phyloP scores from a whole-genome alignment of 2,888 invertebrate genomes.

The Azorinus chamasolen region DNA sequence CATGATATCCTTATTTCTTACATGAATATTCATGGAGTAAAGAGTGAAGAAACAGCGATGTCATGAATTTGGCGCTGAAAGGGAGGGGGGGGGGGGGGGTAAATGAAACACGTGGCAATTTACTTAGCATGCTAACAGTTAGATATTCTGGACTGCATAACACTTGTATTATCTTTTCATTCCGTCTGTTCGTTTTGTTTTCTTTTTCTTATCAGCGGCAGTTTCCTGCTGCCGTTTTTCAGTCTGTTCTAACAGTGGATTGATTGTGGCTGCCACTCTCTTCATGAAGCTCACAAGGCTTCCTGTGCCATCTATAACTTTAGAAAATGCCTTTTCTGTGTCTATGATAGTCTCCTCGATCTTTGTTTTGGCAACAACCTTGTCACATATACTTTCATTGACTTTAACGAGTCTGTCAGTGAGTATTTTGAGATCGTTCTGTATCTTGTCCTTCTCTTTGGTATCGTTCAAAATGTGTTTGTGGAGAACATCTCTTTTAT shows the following conservation, averaged over 20 bases:
- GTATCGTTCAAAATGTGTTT: conserved; percentile 51
- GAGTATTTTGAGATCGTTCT: conserved; percentile 50
- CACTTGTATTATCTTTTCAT: conserved; percentile 28
- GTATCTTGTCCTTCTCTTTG: conserved; percentile 51
- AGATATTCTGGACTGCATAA: no score
- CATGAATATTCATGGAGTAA: no score
- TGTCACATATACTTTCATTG: conserved; percentile 56
- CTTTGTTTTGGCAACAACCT: conserved; percentile 47
- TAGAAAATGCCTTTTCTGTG: conserved; percentile 46
- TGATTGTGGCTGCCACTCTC: conserved; percentile 46
- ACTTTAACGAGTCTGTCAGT: conserved; percentile 47
- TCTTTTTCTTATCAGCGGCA: conserved; percentile 4
- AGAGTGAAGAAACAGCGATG: no score
- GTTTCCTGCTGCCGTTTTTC: conserved; percentile 16
- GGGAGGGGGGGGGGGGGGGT: no score
- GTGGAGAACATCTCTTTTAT: conserved; percentile 49
- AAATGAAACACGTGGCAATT: no score
- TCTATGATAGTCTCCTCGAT: conserved; percentile 50
- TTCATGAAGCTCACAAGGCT: conserved; percentile 53
- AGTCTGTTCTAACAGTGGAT: conserved; percentile 28
- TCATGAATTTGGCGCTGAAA: no score
- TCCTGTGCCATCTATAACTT: conserved; percentile 51
- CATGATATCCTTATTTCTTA: no score
- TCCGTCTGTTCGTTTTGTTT: conserved; percentile 41
- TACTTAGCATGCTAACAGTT: no score